Evolutionary conservation across 2,888 invertebrate species (phyloP).

Genomic region (Piscicola geometra): DNA sequence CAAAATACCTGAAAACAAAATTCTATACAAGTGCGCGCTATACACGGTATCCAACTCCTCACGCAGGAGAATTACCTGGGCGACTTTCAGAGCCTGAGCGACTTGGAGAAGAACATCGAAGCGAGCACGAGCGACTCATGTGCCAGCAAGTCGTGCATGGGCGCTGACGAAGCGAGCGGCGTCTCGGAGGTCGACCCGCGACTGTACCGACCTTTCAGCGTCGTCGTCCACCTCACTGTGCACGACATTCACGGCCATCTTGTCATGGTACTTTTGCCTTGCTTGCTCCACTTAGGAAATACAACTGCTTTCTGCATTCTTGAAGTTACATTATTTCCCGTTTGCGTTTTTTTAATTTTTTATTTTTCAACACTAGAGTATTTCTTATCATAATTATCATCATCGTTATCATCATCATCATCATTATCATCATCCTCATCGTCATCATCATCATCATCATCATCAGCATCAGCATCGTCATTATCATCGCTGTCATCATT

Average conservation of each 20-base stretch:
- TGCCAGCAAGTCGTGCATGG: background rate
- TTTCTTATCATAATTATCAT: no score
- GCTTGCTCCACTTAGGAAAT: no score
- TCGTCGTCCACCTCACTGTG: constrained; percentile 83
- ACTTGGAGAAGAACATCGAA: constrained; percentile 62
- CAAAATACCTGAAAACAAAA: no score
- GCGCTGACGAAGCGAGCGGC: background rate
- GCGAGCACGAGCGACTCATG: background rate
- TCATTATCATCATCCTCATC: background rate
- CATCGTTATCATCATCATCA: background rate
- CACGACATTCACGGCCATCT: constrained; percentile 93
- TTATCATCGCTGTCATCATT: no score
- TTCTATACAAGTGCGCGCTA: no score
- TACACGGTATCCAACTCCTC: no score
- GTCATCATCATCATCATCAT: no score
- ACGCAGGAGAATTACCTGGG: constrained; percentile 88
- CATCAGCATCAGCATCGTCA: no score
- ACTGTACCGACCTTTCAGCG: constrained; percentile 80
- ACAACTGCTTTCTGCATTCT: no score
- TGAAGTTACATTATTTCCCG: no score
- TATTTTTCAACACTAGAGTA: no score
- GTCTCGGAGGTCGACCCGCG: constrained; percentile 65
- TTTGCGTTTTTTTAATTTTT: no score
- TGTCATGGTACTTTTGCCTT: constrained; percentile 73
- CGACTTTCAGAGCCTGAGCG: constrained; percentile 86